Evolutionary conservation across 2,888 invertebrate genomes (phyloP), one percentile per base, ranked within the genome.

Genomic region (Acanthosepion esculentum): DNA sequence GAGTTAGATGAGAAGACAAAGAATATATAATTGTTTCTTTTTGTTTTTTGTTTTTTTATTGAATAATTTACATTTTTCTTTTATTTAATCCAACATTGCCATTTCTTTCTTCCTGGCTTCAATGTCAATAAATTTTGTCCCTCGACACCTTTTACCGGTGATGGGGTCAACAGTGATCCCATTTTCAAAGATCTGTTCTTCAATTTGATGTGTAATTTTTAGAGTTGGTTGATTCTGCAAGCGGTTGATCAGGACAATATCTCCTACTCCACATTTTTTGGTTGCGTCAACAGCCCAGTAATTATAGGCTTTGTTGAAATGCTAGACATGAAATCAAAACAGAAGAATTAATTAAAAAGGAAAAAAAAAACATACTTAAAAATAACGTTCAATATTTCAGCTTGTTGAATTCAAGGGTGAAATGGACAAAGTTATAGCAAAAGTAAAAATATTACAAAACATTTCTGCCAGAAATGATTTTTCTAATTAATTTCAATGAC

Each of bases 111-210:
- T 53, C 18, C 93, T 93, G 93, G 53, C 53, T 93, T 93, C 93
- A 48, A 93, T 93, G 94, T 97, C 96, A 93, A 96, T 94, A 95
- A 96, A 97, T 53, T 96, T 95, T 48, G 95, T 96, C 12, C 97
- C 97, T 48, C 96, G 94, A 95, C 97, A 97, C 20, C 95, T 95
- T 48, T 95, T 94, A 12, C 97, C 97, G 48, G 97, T 97, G 12
- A 97, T 95, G n/a, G 97, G 97, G 94, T 97, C 97, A 29, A 96
- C 95, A 15, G 95, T 95, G 8, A 95, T 95, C 29, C 97, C 97
- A 48, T 96, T 95, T 94, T 96, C 96, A 94, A 96, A 97, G 59
- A 97, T 95, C 10, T 96, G 95, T 59, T 96, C 96, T 48, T 95
- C 95, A 33, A 97, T 94, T 95, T 96, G 95, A 95, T 96, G 95